Evolutionary conservation across 1,140 invertebrate species (phyloP).

Genomic region (Yoshiicerus persimilis): DNA sequence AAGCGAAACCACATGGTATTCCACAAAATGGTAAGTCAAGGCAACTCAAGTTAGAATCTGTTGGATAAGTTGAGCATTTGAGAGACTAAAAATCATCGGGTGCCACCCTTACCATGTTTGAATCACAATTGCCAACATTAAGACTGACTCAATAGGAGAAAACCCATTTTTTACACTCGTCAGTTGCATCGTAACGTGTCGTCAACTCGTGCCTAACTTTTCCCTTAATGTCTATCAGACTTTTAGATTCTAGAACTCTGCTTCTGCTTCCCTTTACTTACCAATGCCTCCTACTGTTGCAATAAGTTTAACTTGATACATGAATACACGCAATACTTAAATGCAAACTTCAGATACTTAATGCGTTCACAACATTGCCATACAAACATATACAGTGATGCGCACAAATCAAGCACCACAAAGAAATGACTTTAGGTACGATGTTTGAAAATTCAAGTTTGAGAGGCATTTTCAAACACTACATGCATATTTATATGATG

Average conservation of each 20-base stretch:
- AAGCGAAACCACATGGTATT: not conserved
- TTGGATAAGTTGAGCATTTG: not conserved
- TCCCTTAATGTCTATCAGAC: not conserved
- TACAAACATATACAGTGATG: too few relatives aligned
- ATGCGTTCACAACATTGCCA: too few relatives aligned
- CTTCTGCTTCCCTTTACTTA: not conserved
- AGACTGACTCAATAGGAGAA: constrained; percentile 9
- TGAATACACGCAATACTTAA: not conserved
- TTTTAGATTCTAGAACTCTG: not conserved
- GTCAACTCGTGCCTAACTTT: not conserved
- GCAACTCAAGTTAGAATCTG: not conserved
- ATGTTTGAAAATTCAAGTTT: too few relatives aligned
- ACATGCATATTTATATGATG: too few relatives aligned
- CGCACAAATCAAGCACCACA: too few relatives aligned
- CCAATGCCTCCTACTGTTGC: not conserved
- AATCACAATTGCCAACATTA: constrained; percentile 28
- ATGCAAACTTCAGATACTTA: too few relatives aligned
- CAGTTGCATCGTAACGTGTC: constrained; percentile 15
- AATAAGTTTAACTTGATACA: not conserved
- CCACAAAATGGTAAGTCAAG: not conserved
- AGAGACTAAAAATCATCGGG: constrained; percentile 22
- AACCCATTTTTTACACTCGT: constrained; percentile 28
- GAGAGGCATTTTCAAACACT: too few relatives aligned
- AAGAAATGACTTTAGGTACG: too few relatives aligned
- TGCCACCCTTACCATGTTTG: constrained; percentile 23